Base-by-base conservation (phyloP, 1,140 invertebrate species). In the Anastatus disparis region DNA sequence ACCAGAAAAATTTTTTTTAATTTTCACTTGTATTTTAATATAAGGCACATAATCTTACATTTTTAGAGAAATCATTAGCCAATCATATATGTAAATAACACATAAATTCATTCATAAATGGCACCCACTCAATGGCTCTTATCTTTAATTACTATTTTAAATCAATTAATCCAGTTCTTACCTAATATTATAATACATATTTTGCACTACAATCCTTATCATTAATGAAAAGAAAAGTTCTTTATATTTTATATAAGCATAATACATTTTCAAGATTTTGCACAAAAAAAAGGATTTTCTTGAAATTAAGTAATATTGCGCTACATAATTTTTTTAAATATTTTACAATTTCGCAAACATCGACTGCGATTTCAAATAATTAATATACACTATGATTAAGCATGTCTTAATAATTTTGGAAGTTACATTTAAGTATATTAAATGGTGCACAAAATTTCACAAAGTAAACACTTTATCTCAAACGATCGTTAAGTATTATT, bases 31-130 rank as follows among this genome's bases (percentile, higher is more conserved):
- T n/a, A 35, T 27, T 7, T 68, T 22, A 27, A 3, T 61, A 38
- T 59, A 69, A 69, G 67, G 67, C 67, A 69, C 67, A 62, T 46
- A 62, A 62, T 69, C 13, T 44, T 64, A 29, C 12, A 62, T 62
- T 62, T 62, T 69, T 69, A 27, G 20, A 59, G 42, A 59, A 68
- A 68, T 42, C 53, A 59, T 68, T 13, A 40, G 48, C 31, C 31
- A 69, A 62, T 62, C 17, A 42, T 22, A 61, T 12, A 22, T 22
- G 13, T 31, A 17, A 31, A 20, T 44, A 52, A 42, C 22, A 29
- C 26, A 40, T 42, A 20, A 8, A n/a, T 56, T 40, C 26, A 56
- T 56, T 66, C 3, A 22, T 31, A 46, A 48, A 68, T 35, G 52
- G 52, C 52, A 68, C 52, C 17, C 55, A 20, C 13, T 22, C 9